Conservation (phyloP, 2,888 invertebrate species). For the Cacoxenus indagator region DNA sequence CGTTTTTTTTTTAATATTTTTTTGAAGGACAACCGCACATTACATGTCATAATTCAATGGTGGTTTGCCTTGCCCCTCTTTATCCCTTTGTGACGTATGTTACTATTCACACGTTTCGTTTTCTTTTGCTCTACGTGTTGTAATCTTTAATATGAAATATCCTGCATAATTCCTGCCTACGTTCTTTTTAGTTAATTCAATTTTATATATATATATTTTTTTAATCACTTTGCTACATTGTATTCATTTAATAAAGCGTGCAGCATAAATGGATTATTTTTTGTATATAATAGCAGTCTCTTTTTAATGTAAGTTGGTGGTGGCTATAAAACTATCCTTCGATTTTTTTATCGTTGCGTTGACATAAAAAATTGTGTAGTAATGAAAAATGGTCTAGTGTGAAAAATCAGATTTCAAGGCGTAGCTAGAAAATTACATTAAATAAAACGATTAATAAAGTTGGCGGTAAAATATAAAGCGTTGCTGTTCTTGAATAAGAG, state of each 20-base stretch:
- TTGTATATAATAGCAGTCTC: neutral
- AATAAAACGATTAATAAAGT: neutral
- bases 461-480: too few relatives aligned
- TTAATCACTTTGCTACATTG: conserved; percentile 7
- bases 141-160: neutral
- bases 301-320: neutral
- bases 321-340: neutral
- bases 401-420: neutral
- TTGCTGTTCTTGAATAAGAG: too few relatives aligned
- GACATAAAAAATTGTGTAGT: neutral
- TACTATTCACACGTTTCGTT: neutral
- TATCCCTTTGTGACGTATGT: neutral
- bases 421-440: neutral
- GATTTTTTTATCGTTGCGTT: neutral
- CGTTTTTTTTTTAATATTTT: neutral
- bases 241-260: conserved; percentile 17
- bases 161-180: neutral
- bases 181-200: conserved; percentile 8
- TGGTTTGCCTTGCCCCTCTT: neutral
- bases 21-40: conserved; percentile 9
- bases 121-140: neutral
- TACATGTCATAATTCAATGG: conserved; percentile 12
- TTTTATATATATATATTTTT: neutral
- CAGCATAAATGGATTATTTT: conserved; percentile 11
- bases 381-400: neutral